phyloP scores from a whole-genome alignment of 2,797 vertebrate genomes.

The Chrysocyon brachyurus region DNA sequence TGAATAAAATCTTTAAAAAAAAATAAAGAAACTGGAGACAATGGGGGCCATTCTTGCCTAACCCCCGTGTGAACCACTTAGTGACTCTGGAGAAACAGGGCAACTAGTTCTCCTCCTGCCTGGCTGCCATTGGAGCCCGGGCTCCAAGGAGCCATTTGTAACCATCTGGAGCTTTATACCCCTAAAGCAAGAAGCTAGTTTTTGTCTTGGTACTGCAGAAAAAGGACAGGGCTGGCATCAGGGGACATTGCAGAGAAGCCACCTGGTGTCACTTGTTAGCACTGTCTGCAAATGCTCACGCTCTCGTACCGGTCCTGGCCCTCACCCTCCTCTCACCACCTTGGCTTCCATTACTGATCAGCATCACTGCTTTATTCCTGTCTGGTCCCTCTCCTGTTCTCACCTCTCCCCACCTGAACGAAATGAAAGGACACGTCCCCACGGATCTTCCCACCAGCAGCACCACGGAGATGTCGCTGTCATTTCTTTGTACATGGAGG shows the following conservation, averaged over 20 bases:
- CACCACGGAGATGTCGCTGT: not conserved
- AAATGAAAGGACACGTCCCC: not conserved
- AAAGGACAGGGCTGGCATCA: not conserved
- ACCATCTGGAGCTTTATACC: not conserved
- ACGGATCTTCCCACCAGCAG: not conserved
- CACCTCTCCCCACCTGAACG: not conserved
- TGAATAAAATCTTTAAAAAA: too few species aligned
- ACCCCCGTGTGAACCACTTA: accelerated
- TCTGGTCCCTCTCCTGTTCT: not conserved
- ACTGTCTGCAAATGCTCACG: not conserved
- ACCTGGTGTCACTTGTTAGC: not conserved
- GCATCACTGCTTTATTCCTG: not conserved
- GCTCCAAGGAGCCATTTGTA: not conserved
- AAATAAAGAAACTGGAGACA: not conserved
- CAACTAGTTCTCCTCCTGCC: not conserved
- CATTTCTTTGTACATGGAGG: not conserved
- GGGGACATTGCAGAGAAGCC: not conserved
- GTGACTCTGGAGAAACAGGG: not conserved
- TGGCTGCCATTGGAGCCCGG: accelerated
- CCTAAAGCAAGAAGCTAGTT: not conserved
- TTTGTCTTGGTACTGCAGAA: not conserved
- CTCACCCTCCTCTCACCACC: accelerated
- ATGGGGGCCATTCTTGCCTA: not conserved
- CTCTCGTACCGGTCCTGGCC: not conserved
- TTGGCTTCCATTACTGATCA: not conserved